Evolutionary conservation across 2,113 vertebrate genomes (phyloP), one percentile per base, ranked within the genome.

Genomic region (Scophthalmus maximus): DNA sequence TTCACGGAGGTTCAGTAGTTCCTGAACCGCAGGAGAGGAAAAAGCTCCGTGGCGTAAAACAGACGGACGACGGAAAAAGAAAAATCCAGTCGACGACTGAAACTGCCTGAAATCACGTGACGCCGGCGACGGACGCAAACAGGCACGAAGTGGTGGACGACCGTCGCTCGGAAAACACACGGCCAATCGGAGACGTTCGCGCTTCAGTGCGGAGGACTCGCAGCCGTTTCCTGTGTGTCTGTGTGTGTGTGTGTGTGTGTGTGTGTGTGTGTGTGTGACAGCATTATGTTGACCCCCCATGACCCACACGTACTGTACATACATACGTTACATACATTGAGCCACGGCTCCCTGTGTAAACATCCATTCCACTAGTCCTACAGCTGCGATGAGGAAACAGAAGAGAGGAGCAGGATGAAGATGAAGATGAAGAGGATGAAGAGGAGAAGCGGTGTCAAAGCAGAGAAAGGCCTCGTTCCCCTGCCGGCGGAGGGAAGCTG

Each of bases 311-410:
- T 53, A 81, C 83, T 50, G 36, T 76, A 67, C 82, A 68, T 47
- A 58, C 66, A 71, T 65, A 74, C 60, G 2, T 17, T 47, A 65
- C 76, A 73, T 72, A 86, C 74, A 77, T 63, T 53, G 73, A 81
- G 79, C 69, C 82, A 74, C 30, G 32, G 73, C 49, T 88, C 79
- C 82, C 86, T 80, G 85, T 87, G 81, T 86, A 73, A 85, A 85
- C 82, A 73, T 78, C 83, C 75, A 79, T 89, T 58, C 86, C 79
- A 85, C 79, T 52, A 71, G 65, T 80, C 71, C 76, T 84, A 81
- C 83, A 86, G 87, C 83, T 74, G 79, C 55, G 57, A 81, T 59
- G 82, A 85, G 73, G 75, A 78, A 59, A 77, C 73, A 64, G 74
- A 62, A 68, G 62, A 57, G 61, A 46, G 12, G 55, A 63, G 7